Conservation (phyloP, 92 coral and sea anemone species). For the Phenganax subtilis region DNA sequence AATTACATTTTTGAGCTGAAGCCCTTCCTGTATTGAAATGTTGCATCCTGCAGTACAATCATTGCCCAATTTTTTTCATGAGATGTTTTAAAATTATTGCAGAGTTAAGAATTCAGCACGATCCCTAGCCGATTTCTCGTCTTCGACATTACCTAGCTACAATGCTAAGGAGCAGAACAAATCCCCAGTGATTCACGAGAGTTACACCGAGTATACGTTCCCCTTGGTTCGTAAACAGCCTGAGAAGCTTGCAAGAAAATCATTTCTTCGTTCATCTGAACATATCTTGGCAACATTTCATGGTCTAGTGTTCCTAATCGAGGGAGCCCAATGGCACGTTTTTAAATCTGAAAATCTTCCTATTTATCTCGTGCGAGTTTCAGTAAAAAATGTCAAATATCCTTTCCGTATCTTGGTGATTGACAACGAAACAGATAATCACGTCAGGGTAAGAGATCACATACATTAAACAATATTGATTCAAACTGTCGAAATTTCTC, state of each 20-base stretch:
- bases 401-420: conserved; percentile 89
- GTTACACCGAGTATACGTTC: neutral
- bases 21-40: too few relatives aligned
- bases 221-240: conserved; percentile 16
- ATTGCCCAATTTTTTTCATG: too few relatives aligned
- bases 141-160: neutral
- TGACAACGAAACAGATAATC: conserved; percentile 28
- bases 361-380: conserved; percentile 78
- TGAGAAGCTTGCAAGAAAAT: neutral
- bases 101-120: neutral
- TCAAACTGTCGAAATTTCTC: too few relatives aligned
- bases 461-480: too few relatives aligned
- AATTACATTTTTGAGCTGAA: too few relatives aligned
- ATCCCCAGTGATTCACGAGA: conserved; percentile 9
- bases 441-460: conserved; percentile 17
- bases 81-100: too few relatives aligned
- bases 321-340: conserved; percentile 26
- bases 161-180: neutral
- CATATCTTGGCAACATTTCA: conserved; percentile 34
- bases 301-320: conserved; percentile 30
- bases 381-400: conserved; percentile 70
- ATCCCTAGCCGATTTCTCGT: conserved; percentile 9
- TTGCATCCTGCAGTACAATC: too few relatives aligned
- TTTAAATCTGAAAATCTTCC: conserved; percentile 55
- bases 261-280: conserved; percentile 35